Base-by-base conservation (phyloP, 1,140 invertebrate genomes). In the Monochamus saltuarius region DNA sequence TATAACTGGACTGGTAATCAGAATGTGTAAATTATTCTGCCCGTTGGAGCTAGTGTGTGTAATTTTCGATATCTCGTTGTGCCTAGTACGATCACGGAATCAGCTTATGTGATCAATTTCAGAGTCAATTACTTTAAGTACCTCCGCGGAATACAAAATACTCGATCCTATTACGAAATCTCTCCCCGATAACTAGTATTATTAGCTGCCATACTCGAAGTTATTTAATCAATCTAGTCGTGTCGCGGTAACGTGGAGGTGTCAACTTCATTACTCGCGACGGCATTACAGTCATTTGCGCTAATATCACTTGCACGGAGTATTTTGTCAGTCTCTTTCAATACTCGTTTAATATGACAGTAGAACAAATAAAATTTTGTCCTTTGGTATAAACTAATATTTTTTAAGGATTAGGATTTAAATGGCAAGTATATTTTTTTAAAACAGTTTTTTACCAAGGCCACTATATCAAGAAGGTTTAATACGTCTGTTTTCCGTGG, bases 1-100 rank as follows among this genome's bases (percentile, higher is more conserved):
- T 58, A 68, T 71, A 71, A 71, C 69, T 69, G 69, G 61, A 71
- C 67, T 67, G 66, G 69, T 63, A 71, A 71, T 71, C 69, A 69
- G 65, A 64, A 69, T 70, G 68, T 70, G 68, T 70, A 70, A 70
- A 70, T 70, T 70, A 70, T 67, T 70, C 68, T 56, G 43, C 40
- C 11, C n/a, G 10, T 53, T 14, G 2, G 55, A 38, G 51, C 52
- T 36, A 61, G 49, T 58, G 56, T 68, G 61, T 67, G 67, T 71
- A 69, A 71, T 69, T 71, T 67, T 62, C 69, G 69, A 71, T 70
- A 68, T 67, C 65, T 67, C 50, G 62, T 69, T 67, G 65, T 64
- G 60, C 50, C 62, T 61, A 53, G 62, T 54, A 64, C 61, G 58
- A 71, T 71, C 69, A 69, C 65, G 69, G 56, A 69, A 71, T 69